Percentiles rank a stretch among this genome's conserved stretches.
These are phyloP conservation scores for Odontamblyopus lacepedii DNA, from an alignment of 2,797 vertebrate species.

Conservation along the genomic window DNA sequence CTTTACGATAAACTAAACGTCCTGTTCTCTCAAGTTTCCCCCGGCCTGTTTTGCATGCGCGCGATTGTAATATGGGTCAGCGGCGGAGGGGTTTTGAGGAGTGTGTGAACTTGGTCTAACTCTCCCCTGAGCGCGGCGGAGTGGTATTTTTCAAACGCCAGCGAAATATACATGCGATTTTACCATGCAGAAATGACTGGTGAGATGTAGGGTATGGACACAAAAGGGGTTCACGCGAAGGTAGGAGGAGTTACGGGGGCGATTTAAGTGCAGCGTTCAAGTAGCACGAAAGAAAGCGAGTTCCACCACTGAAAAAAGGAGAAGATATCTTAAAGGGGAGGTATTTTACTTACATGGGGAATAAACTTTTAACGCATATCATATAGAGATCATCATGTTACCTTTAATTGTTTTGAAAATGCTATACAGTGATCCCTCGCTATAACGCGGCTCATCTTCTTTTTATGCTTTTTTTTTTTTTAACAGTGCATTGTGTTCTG, in stretches of 20 bases:
- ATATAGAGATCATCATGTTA: too few relatives aligned
- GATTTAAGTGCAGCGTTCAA: not conserved
- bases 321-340: too few relatives aligned
- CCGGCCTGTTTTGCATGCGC: slow-evolving; percentile 48
- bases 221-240: not conserved
- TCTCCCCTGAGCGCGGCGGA: not conserved
- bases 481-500: too few relatives aligned
- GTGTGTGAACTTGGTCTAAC: slow-evolving; percentile 25
- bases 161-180: slow-evolving; percentile 1
- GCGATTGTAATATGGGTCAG: slow-evolving; percentile 45
- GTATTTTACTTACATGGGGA: too few relatives aligned
- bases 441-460: too few relatives aligned
- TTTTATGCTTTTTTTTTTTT: too few relatives aligned
- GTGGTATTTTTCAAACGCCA: slow-evolving; percentile 8
- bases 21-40: slow-evolving; percentile 62
- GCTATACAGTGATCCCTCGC: too few relatives aligned
- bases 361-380: too few relatives aligned
- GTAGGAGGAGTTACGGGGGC: not conserved
- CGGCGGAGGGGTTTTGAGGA: slow-evolving; percentile 22
- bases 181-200: not conserved
- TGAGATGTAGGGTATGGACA: not conserved
- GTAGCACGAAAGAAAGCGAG: not conserved
- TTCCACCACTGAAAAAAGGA: not conserved
- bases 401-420: too few relatives aligned
- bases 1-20: slow-evolving; percentile 53